Percentiles rank a stretch among this genome's conserved stretches.
phyloP scores from a whole-genome alignment of 1,140 invertebrate genomes.

The Nasonia longicornis region DNA sequence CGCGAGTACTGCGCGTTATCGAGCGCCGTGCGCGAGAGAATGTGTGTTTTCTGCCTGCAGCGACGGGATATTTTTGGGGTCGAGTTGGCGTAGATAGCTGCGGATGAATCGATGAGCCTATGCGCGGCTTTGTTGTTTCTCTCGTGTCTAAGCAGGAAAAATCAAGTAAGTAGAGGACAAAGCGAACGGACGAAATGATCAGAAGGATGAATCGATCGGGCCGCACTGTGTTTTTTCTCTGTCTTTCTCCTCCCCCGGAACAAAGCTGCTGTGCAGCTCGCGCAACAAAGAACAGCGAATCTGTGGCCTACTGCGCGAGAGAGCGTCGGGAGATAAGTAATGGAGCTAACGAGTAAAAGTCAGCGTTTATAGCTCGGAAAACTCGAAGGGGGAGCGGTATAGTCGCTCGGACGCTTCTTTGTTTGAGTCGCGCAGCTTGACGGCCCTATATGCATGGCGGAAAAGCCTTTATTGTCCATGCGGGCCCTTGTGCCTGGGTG shows the following conservation, averaged over 20 bases:
- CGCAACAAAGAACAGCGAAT: neutral
- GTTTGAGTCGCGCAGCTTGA: neutral
- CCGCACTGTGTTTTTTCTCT: no score
- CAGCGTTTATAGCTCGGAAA: neutral
- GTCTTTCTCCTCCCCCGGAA: neutral
- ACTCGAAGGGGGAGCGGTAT: neutral
- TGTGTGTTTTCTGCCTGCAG: neutral
- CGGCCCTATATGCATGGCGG: neutral
- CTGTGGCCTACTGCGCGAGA: neutral
- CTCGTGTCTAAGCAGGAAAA: no score
- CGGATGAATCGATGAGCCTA: no score
- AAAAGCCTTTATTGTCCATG: neutral
- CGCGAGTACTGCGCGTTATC: neutral
- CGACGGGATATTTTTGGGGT: neutral
- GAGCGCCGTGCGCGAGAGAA: neutral
- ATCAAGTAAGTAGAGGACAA: neutral
- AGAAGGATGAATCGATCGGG: no score
- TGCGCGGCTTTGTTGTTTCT: no score
- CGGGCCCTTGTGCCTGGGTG: no score
- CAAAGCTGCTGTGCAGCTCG: neutral
- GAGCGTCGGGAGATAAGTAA: neutral
- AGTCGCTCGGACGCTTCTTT: neutral
- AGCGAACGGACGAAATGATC: neutral
- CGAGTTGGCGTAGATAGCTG: no score
- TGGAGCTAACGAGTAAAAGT: neutral